Evolutionary conservation across 23 tunicate species (phyloP).

Genomic region (Trididemnum clinides): DNA sequence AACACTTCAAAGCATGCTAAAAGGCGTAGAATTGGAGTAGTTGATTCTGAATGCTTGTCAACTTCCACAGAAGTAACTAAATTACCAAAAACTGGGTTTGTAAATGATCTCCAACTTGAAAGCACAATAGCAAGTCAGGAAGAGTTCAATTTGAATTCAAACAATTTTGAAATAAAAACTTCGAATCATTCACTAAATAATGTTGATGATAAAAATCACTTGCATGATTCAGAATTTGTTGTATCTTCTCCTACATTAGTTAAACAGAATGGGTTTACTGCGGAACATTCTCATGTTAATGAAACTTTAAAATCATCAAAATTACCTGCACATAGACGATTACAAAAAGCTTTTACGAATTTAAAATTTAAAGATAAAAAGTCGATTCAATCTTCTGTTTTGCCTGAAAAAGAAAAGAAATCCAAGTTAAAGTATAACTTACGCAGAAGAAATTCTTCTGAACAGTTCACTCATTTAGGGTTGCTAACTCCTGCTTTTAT

Average conservation of each 20-base stretch:
- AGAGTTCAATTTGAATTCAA: too few species aligned
- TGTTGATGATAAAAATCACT: too few species aligned
- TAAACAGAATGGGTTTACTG: background rate
- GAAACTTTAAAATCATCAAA: background rate
- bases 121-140: too few species aligned
- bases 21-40: conserved; percentile 13
- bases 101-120: too few species aligned
- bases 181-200: too few species aligned
- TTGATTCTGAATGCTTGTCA: background rate
- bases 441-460: conserved; percentile 14
- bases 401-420: background rate
- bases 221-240: too few species aligned
- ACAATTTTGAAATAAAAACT: too few species aligned
- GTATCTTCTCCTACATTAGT: background rate
- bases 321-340: background rate
- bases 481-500: conserved; percentile 75
- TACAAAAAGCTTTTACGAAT: background rate
- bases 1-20: background rate
- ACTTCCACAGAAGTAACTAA: background rate
- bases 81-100: background rate
- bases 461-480: conserved; percentile 57
- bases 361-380: background rate
- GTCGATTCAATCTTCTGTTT: background rate
- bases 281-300: background rate
- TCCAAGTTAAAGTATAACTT: background rate